These are phyloP conservation scores for Idaea biselata DNA, from an alignment of 2,888 invertebrate species.

Conservation along the genomic window DNA sequence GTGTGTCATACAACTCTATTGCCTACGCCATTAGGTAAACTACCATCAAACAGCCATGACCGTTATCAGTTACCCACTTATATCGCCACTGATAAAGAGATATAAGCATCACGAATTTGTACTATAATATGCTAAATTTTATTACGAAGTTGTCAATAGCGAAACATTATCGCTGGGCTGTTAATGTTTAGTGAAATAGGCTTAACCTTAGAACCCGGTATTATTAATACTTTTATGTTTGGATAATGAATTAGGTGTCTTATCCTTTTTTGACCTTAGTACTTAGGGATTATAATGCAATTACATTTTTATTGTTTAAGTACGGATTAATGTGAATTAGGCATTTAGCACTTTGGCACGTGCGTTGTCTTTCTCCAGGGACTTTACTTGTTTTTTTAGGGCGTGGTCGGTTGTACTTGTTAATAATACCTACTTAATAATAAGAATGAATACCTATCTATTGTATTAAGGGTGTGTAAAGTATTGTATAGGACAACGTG, in stretches of 20 bases:
- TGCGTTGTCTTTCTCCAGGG: no score
- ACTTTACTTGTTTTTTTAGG: no score
- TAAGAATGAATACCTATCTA: no score
- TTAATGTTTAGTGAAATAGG: constrained; percentile 12
- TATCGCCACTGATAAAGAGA: constrained; percentile 19
- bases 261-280: background rate
- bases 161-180: constrained; percentile 15
- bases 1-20: no score
- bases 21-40: background rate
- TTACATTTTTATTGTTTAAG: background rate
- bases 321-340: background rate
- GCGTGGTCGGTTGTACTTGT: no score
- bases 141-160: constrained; percentile 9
- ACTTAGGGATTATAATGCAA: background rate
- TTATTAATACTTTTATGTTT: background rate
- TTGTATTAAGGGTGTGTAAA: no score
- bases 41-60: background rate
- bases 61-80: background rate
- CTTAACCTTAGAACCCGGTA: constrained; percentile 11
- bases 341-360: no score
- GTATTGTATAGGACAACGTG: no score
- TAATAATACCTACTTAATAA: no score
- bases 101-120: constrained; percentile 13
- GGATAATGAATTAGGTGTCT: background rate
- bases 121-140: constrained; percentile 6